Conservation (phyloP, 2,797 vertebrate genomes). For the Vespertilio murinus region DNA sequence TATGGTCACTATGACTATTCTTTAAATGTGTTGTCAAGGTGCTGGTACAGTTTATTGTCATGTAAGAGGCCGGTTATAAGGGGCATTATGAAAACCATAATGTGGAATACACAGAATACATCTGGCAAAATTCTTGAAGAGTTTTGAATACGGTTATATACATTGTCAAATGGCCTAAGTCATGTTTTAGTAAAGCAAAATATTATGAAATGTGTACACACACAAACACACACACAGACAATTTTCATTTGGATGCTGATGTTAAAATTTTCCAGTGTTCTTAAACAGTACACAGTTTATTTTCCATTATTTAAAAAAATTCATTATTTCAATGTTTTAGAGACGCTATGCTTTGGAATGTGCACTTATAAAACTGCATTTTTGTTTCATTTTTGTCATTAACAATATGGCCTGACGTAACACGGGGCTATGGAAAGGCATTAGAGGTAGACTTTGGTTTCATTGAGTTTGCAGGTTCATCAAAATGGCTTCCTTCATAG, state of each 20-base stretch:
- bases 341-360: constrained; percentile 19
- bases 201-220: constrained; percentile 37
- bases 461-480: background rate
- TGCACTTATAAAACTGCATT: background rate
- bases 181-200: constrained; percentile 62
- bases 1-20: background rate
- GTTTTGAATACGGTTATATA: constrained; percentile 46
- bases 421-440: background rate
- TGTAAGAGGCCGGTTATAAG: background rate
- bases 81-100: background rate
- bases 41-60: background rate
- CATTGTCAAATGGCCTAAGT: constrained; percentile 15
- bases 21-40: constrained; percentile 11
- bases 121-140: constrained; percentile 23
- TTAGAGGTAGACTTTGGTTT: background rate
- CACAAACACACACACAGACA: background rate
- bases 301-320: constrained; percentile 42
- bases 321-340: background rate
- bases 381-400: constrained; percentile 23
- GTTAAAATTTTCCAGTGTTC: constrained; percentile 44
- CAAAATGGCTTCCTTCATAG: background rate
- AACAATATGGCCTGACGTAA: constrained; percentile 29
- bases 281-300: constrained; percentile 27
- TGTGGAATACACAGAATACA: constrained; percentile 29
- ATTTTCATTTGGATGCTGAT: constrained; percentile 48